Base-by-base conservation (phyloP, 2,113 vertebrate genomes). In the Gorsachius goisagi region DNA sequence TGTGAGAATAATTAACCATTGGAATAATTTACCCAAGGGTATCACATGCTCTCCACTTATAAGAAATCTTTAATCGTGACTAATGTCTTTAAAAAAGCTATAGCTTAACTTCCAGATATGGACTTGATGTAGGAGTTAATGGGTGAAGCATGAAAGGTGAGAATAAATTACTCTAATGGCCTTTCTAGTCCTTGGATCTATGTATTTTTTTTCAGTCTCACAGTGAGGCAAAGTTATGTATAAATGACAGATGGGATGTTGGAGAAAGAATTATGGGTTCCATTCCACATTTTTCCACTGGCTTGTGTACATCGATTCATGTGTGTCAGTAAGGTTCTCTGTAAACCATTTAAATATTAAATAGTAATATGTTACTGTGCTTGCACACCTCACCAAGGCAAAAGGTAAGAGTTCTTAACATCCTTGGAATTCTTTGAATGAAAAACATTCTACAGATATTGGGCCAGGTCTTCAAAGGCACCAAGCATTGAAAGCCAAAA, bases 11-110 rank as follows among this genome's bases (percentile, higher is more conserved):
- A 94, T 82, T 95, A 91, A 49, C 76, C 18, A 53, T 23, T 68
- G 30, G 39, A 82, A 75, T 89, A 76, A 87, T 89, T 92, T 85
- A 93, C 39, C 24, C 45, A 39, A 26, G 45, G 73, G 15, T 89
- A 39, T 85, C 64, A 67, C 71, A 45, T 28, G 14, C 3, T 76
- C 23, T 73, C 24, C 0, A 1, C 74, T 93, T 69, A 53, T 27
- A 87, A 56, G 35, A 90, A 90, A 74, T 87, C 83, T 87, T 91
- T 91, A 90, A 91, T 85, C 69, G 27, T 82, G 33, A 82, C 69
- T 92, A 87, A 90, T 75, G 35, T 78, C 23, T 87, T 91, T 83
- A 26, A 90, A 83, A 91, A 91, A 84, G 49, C 52, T 78, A 1
- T 49, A 90, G 44, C 41, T 78, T 86, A 37, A 85, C 52, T 71